Percentiles rank a stretch among this genome's conserved stretches.
These are phyloP conservation scores for Mixornis gularis DNA, from an alignment of 2,113 vertebrate genomes.

Conservation along the genomic window DNA sequence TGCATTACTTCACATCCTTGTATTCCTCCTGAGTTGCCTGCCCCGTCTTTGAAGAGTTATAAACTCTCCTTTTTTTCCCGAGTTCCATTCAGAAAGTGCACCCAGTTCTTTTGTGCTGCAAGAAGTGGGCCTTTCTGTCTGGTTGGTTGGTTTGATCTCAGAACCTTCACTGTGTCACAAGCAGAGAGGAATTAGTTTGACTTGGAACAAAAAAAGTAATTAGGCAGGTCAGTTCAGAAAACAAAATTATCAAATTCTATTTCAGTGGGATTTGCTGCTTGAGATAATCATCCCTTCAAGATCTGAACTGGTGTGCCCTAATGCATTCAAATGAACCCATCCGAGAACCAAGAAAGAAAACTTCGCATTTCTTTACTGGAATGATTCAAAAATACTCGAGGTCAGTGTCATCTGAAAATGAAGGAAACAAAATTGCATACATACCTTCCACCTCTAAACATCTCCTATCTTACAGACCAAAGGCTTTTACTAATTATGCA, in stretches of 20 bases:
- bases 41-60: neutral
- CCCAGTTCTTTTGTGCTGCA: neutral
- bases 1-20: neutral
- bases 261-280: neutral
- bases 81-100: neutral
- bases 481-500: neutral
- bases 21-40: neutral
- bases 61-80: fast-evolving
- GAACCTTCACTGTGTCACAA: neutral
- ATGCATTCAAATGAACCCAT: neutral
- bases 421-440: neutral
- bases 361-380: neutral
- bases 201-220: neutral
- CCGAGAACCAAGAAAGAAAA: fast-evolving
- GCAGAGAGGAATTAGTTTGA: neutral
- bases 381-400: neutral
- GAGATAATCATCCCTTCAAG: neutral
- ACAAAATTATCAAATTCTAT: neutral
- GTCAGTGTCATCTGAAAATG: neutral
- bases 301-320: neutral
- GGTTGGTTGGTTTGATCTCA: neutral
- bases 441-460: neutral
- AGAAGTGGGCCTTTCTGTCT: neutral
- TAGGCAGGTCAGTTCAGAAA: neutral
- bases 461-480: neutral